Conservation (phyloP, 2,113 vertebrate species). For the Vanacampus margaritifer region DNA sequence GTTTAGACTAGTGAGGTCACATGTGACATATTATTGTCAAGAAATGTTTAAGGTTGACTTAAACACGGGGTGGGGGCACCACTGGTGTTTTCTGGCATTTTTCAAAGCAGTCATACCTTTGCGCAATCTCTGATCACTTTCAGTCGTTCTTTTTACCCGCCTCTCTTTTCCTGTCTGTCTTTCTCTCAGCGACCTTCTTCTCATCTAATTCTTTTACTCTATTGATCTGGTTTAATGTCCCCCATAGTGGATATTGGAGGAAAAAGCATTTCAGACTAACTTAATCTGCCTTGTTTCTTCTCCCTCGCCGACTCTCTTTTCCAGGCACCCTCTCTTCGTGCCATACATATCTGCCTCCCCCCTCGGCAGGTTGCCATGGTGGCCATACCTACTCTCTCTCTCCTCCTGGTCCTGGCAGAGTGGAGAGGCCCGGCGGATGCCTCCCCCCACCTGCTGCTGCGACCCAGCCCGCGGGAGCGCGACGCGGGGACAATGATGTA, state of each 20-base stretch:
- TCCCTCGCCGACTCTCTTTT: constrained; percentile 33
- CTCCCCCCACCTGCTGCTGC: constrained; percentile 77
- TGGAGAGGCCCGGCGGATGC: constrained; percentile 73
- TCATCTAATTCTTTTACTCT: constrained; percentile 28
- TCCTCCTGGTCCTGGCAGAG: constrained; percentile 85
- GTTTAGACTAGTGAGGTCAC: too few relatives aligned
- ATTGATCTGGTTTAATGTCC: constrained; percentile 32
- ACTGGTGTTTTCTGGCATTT: not conserved
- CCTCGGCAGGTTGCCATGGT: constrained; percentile 78
- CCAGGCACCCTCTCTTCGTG: constrained; percentile 71
- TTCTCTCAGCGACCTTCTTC: constrained; percentile 3
- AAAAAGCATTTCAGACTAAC: constrained; percentile 41
- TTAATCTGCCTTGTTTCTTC: constrained; percentile 30
- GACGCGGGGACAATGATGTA: constrained; percentile 73
- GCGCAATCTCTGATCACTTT: constrained; percentile 38
- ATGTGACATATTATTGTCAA: too few relatives aligned
- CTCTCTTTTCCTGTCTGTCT: constrained; percentile 11
- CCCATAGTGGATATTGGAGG: constrained; percentile 37
- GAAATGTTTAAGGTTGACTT: too few relatives aligned
- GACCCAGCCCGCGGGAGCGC: constrained; percentile 75
- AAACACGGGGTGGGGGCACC: too few relatives aligned
- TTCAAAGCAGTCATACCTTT: constrained; percentile 1
- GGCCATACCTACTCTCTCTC: constrained; percentile 77
- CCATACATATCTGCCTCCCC: constrained; percentile 67
- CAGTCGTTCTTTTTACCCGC: constrained; percentile 6